Percentiles rank a stretch among this genome's conserved stretches.
phyloP scores from a whole-genome alignment of 1,140 invertebrate genomes.

The Holcopasites calliopsidis region DNA sequence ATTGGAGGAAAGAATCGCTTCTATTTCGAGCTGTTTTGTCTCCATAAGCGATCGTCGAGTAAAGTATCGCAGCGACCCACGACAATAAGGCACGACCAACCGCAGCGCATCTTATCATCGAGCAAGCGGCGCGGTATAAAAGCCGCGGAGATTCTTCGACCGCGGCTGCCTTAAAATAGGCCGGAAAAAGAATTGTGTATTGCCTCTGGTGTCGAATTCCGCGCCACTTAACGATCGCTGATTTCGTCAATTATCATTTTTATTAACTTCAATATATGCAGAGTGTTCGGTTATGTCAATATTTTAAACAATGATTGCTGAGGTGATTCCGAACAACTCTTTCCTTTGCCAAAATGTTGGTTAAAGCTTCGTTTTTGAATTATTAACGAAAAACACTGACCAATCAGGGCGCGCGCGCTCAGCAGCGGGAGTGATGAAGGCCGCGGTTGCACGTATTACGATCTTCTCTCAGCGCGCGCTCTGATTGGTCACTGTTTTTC shows the following conservation, averaged over 20 bases:
- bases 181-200: background rate
- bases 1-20: slow-evolving; percentile 22
- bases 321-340: too few species aligned
- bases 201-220: background rate
- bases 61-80: background rate
- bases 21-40: slow-evolving; percentile 38
- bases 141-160: background rate
- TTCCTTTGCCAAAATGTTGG: too few species aligned
- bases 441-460: too few species aligned
- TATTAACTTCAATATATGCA: too few species aligned
- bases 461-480: too few species aligned
- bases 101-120: background rate
- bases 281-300: too few species aligned
- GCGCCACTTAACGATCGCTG: background rate
- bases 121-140: background rate
- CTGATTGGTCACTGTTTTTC: too few species aligned
- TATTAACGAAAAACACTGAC: too few species aligned
- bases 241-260: background rate
- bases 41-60: background rate
- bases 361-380: too few species aligned
- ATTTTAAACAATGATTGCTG: too few species aligned
- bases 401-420: too few species aligned
- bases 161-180: background rate
- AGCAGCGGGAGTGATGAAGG: too few species aligned
- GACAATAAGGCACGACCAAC: background rate